Base-by-base conservation (phyloP, 2,113 vertebrate genomes). In the Pagrus major region DNA sequence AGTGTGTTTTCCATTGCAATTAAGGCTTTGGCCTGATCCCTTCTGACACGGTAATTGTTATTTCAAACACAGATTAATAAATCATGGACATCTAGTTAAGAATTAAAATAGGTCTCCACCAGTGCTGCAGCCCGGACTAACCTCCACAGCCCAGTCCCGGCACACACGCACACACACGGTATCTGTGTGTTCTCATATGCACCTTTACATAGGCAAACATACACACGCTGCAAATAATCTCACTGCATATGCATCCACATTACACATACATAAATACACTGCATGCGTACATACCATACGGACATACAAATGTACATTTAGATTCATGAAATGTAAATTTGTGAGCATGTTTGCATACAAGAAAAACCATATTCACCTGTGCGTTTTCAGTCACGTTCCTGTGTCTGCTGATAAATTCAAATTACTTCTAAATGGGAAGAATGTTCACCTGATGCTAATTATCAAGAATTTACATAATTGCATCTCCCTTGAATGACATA, bases 41-140 rank as follows among this genome's bases (percentile, higher is more conserved):
- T 96, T 95, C 95, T 93, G 93, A 95, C 94, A 96, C 85, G 82
- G 94, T 96, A 96, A 96, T 97, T 97, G 96, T 97, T 96, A 96
- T 97, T 97, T 97, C 94, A 96, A 96, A 97, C 95, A 92, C 90
- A 93, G 93, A 97, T 97, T 95, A 97, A 97, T 97, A 98, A 97
- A 97, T 96, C 94, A 97, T 96, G 93, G 93, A 93, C 90, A 88
- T 93, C 94, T 97, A 96, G 95, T 96, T 96, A 96, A 95, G 95
- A 96, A 96, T 97, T 96, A 96, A 98, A 97, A 96, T 94, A 91
- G 95, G 93, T 94, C 94, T 95, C 85, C 72, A 87, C 81, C 84
- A 81, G 88, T 61, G 88, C 83, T 88, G 81, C 75, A 79, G 76
- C 89, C 82, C 56, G 27, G 83, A 44, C 92, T 95, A 92, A 91